Conservation (phyloP, 2,888 invertebrate species). For the Euzetes globulus region DNA sequence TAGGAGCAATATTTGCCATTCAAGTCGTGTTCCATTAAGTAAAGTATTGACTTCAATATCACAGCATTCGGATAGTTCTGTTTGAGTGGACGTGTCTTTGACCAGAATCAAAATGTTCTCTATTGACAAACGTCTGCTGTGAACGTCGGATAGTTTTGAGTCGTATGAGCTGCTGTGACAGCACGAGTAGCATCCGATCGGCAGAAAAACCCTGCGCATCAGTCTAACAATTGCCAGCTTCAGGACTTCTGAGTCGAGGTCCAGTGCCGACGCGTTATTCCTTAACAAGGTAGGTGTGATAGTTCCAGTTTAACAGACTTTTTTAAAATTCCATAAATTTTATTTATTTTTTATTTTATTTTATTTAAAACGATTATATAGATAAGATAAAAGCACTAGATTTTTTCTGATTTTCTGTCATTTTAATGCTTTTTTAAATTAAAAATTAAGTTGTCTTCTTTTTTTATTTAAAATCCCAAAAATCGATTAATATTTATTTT, state of each 20-base stretch:
- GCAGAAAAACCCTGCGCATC: neutral
- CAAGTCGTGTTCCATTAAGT: constrained; percentile 10
- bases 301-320: constrained; percentile 25
- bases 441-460: too few relatives aligned
- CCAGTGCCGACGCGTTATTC: constrained; percentile 22
- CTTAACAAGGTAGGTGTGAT: constrained; percentile 30
- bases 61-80: neutral
- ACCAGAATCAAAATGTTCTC: neutral
- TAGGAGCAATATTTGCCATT: neutral
- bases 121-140: constrained; percentile 8
- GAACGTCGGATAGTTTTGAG: neutral
- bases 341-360: too few relatives aligned
- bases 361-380: too few relatives aligned
- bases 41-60: neutral
- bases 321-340: too few relatives aligned
- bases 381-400: too few relatives aligned
- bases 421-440: too few relatives aligned
- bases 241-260: neutral
- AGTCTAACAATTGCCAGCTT: neutral
- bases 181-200: constrained; percentile 3
- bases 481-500: too few relatives aligned
- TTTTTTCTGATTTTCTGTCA: too few relatives aligned
- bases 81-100: constrained; percentile 28
- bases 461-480: too few relatives aligned
- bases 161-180: constrained; percentile 26